Evolutionary conservation across 2,113 vertebrate genomes (phyloP).

Genomic region (Chitala chitala): DNA sequence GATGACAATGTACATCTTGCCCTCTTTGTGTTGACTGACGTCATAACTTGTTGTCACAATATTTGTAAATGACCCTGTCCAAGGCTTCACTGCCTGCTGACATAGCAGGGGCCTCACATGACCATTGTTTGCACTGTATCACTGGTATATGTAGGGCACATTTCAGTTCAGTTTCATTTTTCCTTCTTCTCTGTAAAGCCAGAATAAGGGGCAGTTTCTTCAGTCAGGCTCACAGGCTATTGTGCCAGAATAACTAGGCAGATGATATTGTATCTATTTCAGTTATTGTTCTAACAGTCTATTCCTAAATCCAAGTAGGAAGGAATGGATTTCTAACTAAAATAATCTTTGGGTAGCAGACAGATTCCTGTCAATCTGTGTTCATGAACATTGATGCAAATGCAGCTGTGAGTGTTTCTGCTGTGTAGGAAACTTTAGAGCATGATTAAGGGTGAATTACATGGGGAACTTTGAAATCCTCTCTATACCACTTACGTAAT

Average conservation of each 20-base stretch:
- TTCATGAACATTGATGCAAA: background rate
- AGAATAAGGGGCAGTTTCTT: too few species aligned
- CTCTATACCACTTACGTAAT: background rate
- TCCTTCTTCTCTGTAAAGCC: too few species aligned
- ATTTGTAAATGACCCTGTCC: too few species aligned
- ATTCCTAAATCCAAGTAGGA: too few species aligned
- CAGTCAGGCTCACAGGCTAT: too few species aligned
- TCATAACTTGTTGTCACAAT: too few species aligned
- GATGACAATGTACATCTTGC: background rate
- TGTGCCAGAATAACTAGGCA: too few species aligned
- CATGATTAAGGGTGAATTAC: background rate
- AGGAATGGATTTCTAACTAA: background rate
- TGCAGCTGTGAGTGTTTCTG: background rate
- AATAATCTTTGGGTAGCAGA: background rate
- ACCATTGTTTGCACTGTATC: background rate
- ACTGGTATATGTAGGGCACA: background rate
- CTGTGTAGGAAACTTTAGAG: background rate
- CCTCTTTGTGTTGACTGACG: background rate
- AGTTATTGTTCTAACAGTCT: too few species aligned
- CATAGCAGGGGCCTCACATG: background rate
- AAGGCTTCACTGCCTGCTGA: too few species aligned
- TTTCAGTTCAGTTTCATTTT: too few species aligned
- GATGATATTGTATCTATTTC: too few species aligned
- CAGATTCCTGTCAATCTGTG: background rate
- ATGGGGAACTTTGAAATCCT: background rate